phyloP scores from a whole-genome alignment of 1,140 invertebrate species.

The Lethrus apterus region DNA sequence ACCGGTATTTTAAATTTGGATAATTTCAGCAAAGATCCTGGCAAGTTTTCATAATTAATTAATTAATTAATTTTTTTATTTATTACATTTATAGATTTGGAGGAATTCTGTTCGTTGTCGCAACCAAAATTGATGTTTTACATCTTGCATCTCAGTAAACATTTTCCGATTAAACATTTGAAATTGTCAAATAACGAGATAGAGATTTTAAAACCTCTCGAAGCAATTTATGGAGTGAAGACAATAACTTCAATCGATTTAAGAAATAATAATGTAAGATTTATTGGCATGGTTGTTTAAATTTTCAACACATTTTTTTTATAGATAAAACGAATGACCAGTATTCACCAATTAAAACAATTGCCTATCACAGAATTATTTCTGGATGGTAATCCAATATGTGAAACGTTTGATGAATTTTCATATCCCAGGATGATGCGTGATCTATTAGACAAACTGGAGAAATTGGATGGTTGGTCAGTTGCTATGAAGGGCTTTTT shows the following conservation, averaged over 20 bases:
- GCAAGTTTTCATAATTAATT: slow-evolving; percentile 20
- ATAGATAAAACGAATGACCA: slow-evolving; percentile 59
- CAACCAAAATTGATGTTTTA: slow-evolving; percentile 43
- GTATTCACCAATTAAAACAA: slow-evolving; percentile 59
- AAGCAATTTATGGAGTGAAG: slow-evolving; percentile 33
- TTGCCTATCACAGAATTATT: slow-evolving; percentile 64
- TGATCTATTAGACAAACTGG: slow-evolving; percentile 26
- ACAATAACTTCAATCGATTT: slow-evolving; percentile 42
- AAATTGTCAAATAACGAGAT: slow-evolving; percentile 44
- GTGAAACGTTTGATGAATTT: slow-evolving; percentile 64
- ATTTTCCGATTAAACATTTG: slow-evolving; percentile 35
- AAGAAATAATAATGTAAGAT: slow-evolving; percentile 41
- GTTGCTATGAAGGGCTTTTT: slow-evolving; percentile 51
- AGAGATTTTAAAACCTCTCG: slow-evolving; percentile 35
- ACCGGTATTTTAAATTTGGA: slow-evolving; percentile 41
- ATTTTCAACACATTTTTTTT: slow-evolving; percentile 29
- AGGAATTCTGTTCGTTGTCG: slow-evolving; percentile 44
- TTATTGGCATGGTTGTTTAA: no score
- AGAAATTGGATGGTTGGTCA: slow-evolving; percentile 53
- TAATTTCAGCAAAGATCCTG: slow-evolving; percentile 43
- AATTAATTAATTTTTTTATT: slow-evolving; percentile 2
- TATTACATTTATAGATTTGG: slow-evolving; percentile 32
- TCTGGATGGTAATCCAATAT: slow-evolving; percentile 72
- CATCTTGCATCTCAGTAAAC: slow-evolving; percentile 43
- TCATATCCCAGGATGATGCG: slow-evolving; percentile 58